Percentiles rank a stretch among this genome's conserved stretches.
phyloP scores from a whole-genome alignment of 2,797 vertebrate genomes.

The Platalea minor region DNA sequence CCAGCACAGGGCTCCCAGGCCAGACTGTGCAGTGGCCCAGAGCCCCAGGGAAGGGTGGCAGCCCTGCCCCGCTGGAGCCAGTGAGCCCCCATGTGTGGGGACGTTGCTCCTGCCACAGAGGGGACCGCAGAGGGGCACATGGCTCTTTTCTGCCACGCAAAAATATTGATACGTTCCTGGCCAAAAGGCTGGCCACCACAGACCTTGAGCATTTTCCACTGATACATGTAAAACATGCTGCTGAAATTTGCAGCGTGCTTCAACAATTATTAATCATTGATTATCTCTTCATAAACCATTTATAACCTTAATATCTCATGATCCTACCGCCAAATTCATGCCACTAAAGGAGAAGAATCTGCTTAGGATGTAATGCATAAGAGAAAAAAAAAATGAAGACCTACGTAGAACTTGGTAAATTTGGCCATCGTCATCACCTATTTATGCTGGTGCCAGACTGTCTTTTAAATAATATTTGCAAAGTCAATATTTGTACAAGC shows the following conservation, averaged over 20 bases:
- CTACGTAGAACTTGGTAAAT: not conserved
- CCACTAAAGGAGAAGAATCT: not conserved
- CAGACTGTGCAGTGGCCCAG: not conserved
- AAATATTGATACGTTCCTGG: not conserved
- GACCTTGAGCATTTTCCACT: not conserved
- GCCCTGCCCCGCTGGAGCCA: not conserved
- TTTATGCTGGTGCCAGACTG: not conserved
- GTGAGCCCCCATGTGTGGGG: rapidly evolving
- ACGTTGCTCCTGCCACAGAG: not conserved
- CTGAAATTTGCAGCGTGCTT: not conserved
- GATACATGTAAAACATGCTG: not conserved
- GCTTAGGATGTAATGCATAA: not conserved
- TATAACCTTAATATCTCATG: not conserved
- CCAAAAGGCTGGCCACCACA: not conserved
- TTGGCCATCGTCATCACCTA: not conserved
- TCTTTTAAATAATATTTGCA: not conserved
- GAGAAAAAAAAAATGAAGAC: not conserved
- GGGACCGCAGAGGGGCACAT: rapidly evolving
- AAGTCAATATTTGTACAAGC: not conserved
- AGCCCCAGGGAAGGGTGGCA: not conserved
- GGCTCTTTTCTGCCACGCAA: not conserved
- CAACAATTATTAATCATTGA: not conserved
- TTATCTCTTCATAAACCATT: not conserved
- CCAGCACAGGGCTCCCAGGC: not conserved
- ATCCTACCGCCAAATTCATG: not conserved